Evolutionary conservation across 2,797 vertebrate species (phyloP), one percentile per base, ranked within the genome.

Genomic region (Pseudochaenichthys georgianus): DNA sequence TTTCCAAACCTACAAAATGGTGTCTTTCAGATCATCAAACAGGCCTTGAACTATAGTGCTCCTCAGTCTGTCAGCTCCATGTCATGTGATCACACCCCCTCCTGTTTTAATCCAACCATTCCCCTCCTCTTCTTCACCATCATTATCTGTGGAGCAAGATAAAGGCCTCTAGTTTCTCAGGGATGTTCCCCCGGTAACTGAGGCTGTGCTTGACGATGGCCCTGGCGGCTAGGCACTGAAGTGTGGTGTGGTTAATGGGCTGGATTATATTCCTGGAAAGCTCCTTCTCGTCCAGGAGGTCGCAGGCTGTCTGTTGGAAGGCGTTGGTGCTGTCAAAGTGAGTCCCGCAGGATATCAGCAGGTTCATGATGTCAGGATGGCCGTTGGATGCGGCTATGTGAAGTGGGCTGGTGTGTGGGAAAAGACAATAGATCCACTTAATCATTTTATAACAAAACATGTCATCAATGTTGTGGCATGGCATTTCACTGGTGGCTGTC

Each of bases 321-420:
- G 93, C 94, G 88, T 99, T 99, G 89, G 98, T 99, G 92, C 97
- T 96, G 95, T 99, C 98, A 1, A 99, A 99, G 91, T 99, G 98
- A 80, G 97, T 96, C 83, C 98, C 98, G 64, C 96, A 95, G 72
- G 97, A 96, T 85, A 99, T 97, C 77, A 99, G 96, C 88, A 99
- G 92, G 94, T 99, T 99, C 98, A 99, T 99, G 92, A 99, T 98
- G 89, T 97, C 98, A 1, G 97, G 96, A 93, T 99, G 96, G 87
- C 99, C 99, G 86, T 99, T 99, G 83, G 97, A 93, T 55, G 98
- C 98, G 15, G 98, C 98, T 64, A 99, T 95, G 65, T 99, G 98
- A n/a, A 99, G 93, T 0, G 98, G 97, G 85, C 97, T 94, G 81
- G 17, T 7, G 50, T 73, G 41, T 46, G 41, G 43, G 48, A 11